Evolutionary conservation across 2,888 invertebrate species (phyloP).

Genomic region (Drosophila mettleri): DNA sequence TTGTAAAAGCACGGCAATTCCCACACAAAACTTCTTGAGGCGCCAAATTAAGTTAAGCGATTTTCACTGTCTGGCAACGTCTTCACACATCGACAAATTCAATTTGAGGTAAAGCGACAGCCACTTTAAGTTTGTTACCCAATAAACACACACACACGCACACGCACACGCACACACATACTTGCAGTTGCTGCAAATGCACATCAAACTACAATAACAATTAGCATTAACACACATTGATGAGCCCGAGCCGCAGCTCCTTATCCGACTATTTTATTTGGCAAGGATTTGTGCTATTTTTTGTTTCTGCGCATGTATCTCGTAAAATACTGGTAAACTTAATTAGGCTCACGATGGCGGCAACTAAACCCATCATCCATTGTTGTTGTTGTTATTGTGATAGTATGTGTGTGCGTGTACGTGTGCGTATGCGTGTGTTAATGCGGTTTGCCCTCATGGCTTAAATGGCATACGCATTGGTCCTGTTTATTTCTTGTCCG

Average conservation of each 20-base stretch:
- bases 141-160: neutral
- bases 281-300: constrained; percentile 39
- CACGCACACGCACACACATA: no score
- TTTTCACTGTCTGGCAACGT: constrained; percentile 55
- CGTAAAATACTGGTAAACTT: constrained; percentile 63
- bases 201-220: constrained; percentile 68
- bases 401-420: neutral
- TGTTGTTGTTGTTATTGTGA: constrained; percentile 7
- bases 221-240: constrained; percentile 67
- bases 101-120: constrained; percentile 65
- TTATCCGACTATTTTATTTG: constrained; percentile 45
- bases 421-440: constrained; percentile 20
- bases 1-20: neutral
- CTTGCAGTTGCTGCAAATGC: constrained; percentile 16
- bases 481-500: constrained; percentile 47
- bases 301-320: constrained; percentile 24
- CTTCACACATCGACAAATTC: constrained; percentile 58
- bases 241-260: constrained; percentile 15
- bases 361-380: constrained; percentile 38
- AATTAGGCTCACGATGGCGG: constrained; percentile 64
- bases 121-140: constrained; percentile 50
- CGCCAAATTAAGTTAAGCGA: constrained; percentile 69
- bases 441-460: constrained; percentile 52
- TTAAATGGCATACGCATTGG: constrained; percentile 16
- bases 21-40: constrained; percentile 55